Base-by-base conservation (phyloP, 2,888 invertebrate species). In the Syrista parreyssii region DNA sequence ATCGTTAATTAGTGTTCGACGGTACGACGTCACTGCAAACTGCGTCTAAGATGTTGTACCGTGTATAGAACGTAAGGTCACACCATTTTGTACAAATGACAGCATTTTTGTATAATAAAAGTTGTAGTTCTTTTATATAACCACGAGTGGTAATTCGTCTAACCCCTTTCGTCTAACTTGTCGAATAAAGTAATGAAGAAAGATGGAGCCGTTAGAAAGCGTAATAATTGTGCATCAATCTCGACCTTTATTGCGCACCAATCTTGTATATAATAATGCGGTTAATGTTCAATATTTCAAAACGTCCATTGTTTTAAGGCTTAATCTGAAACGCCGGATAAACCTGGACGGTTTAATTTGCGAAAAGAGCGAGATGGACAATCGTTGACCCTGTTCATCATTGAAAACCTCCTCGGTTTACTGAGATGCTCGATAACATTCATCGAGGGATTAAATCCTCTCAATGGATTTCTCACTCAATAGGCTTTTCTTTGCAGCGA, bases 41-140 rank as follows among this genome's bases (percentile, higher is more conserved):
- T 71, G 30, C 71, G 32, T 33, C 31, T 30, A 34, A n/a, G 23
- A 55, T 23, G 71, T 71, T 11, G 30, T 71, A 15, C 23, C 71
- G 12, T 71, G 33, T 71, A 11, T 71, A 34, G 32, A 71, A 34
- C 32, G 32, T 84, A 82, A 84, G 79, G 80, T 75, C 82, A 84
- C 84, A 86, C 79, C 78, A 82, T 88, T 88, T 88, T 89, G 88
- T 89, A 88, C 86, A 87, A 86, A 86, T 79, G 68, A 84, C 81
- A 80, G 77, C 84, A 75, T 86, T 84, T 87, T 86, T 87, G 82
- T 87, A 86, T 84, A 86, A 88, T 88, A 86, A 88, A 86, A 80
- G 78, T 81, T 84, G 79, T 84, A 83, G 79, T 81, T 80, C 81
- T 86, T 86, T 85, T 55, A 55, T 55, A 55, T 23, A 55, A 23